These are phyloP conservation scores for Trichopria drosophilae DNA, from an alignment of 2,888 invertebrate genomes.

Conservation along the genomic window DNA sequence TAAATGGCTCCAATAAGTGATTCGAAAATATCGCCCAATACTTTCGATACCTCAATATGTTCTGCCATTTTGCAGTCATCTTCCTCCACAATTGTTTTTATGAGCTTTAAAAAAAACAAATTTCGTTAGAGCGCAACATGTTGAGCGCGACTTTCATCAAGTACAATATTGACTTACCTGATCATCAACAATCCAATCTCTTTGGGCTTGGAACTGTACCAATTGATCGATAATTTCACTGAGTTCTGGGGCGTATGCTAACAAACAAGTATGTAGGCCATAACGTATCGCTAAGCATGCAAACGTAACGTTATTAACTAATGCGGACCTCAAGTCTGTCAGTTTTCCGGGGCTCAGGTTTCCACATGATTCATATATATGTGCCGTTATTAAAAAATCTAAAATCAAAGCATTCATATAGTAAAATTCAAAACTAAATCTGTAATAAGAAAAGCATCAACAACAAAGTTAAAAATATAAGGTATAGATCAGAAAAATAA, in stretches of 20 bases:
- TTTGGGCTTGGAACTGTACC: slow-evolving; percentile 66
- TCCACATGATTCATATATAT: slow-evolving; percentile 78
- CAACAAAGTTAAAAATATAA: slow-evolving; percentile 1
- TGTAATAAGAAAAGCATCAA: neutral
- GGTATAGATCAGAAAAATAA: slow-evolving; percentile 1
- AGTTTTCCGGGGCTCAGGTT: slow-evolving; percentile 79
- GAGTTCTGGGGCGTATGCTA: slow-evolving; percentile 61
- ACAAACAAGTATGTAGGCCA: slow-evolving; percentile 77
- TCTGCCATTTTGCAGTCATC: slow-evolving; percentile 68
- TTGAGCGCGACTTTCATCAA: neutral
- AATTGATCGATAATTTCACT: slow-evolving; percentile 66
- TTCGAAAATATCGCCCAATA: slow-evolving; percentile 92
- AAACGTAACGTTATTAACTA: slow-evolving; percentile 96
- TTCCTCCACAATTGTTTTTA: slow-evolving; percentile 68
- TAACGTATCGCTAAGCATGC: slow-evolving; percentile 85
- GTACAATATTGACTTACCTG: slow-evolving; percentile 59
- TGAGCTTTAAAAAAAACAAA: slow-evolving; percentile 45
- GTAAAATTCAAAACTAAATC: neutral
- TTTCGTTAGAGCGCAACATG: slow-evolving; percentile 6
- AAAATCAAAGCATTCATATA: slow-evolving; percentile 29
- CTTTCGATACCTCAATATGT: slow-evolving; percentile 89
- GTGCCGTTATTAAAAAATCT: slow-evolving; percentile 85
- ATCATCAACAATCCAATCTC: slow-evolving; percentile 67
- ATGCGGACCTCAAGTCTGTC: slow-evolving; percentile 90
- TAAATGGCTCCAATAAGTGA: slow-evolving; percentile 80